phyloP scores from a whole-genome alignment of 2,888 invertebrate genomes.

The Coleophora flavipennella region DNA sequence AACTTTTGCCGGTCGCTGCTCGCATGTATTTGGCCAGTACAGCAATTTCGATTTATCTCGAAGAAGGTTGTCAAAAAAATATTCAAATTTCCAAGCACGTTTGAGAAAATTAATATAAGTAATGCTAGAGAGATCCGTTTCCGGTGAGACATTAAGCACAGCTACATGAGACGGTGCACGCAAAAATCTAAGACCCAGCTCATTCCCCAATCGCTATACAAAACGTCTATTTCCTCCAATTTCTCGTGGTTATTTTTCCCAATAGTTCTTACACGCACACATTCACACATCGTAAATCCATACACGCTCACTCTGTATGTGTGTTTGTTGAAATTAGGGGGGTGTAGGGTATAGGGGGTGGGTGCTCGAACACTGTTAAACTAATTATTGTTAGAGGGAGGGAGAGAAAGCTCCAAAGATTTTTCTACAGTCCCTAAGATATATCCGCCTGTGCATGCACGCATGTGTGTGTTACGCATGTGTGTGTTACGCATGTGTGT shows the following conservation, averaged over 20 bases:
- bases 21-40: too few relatives aligned
- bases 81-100: too few relatives aligned
- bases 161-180: too few relatives aligned
- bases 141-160: too few relatives aligned
- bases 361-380: slow-evolving; percentile 49
- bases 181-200: too few relatives aligned
- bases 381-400: slow-evolving; percentile 30
- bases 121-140: too few relatives aligned
- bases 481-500: slow-evolving; percentile 6
- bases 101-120: too few relatives aligned
- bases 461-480: slow-evolving; percentile 8
- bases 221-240: slow-evolving; percentile 27
- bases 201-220: too few relatives aligned
- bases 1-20: too few relatives aligned
- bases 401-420: slow-evolving; percentile 25
- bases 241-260: slow-evolving; percentile 34
- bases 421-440: slow-evolving; percentile 28
- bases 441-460: slow-evolving; percentile 1
- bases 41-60: too few relatives aligned
- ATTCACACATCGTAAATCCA: slow-evolving; percentile 19
- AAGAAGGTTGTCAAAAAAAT: too few relatives aligned
- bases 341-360: slow-evolving; percentile 16
- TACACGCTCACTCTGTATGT: slow-evolving; percentile 20
- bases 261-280: slow-evolving; percentile 34
- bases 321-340: slow-evolving; percentile 18